Conservation (phyloP, 2,797 vertebrate species). For the Streptopelia turtur region DNA sequence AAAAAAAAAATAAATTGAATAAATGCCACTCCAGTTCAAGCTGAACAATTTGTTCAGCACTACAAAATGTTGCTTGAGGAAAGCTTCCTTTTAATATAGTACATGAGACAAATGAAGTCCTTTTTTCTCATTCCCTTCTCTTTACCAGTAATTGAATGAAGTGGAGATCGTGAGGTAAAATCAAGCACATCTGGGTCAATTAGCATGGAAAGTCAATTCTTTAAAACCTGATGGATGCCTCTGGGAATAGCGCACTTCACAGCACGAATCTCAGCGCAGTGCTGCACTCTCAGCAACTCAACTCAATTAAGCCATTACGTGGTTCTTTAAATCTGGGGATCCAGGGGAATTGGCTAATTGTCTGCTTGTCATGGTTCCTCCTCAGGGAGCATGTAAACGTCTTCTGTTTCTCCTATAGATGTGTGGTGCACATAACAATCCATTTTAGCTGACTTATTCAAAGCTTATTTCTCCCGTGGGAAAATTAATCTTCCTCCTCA, state of each 20-base stretch:
- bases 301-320: conserved; percentile 74
- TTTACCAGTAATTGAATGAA: conserved; percentile 53
- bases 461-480: conserved; percentile 66
- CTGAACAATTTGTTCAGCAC: conserved; percentile 19
- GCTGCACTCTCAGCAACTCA: conserved; percentile 51
- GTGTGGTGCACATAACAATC: conserved; percentile 18
- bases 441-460: conserved; percentile 65
- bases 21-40: conserved; percentile 16
- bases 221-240: conserved; percentile 64
- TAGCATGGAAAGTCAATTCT: conserved; percentile 73
- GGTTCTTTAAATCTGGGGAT: conserved; percentile 62
- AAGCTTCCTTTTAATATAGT: conserved; percentile 13
- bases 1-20: background rate
- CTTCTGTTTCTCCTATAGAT: conserved; percentile 64
- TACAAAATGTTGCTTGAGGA: conserved; percentile 33
- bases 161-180: conserved; percentile 53
- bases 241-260: conserved; percentile 61
- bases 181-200: conserved; percentile 70
- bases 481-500: conserved; percentile 68
- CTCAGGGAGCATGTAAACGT: conserved; percentile 66
- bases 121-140: conserved; percentile 41
- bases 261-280: conserved; percentile 53
- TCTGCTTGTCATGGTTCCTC: conserved; percentile 69
- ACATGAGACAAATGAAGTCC: conserved; percentile 21
- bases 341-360: conserved; percentile 60